Conservation (phyloP, 1,140 invertebrate species). For the Marisa cornuarietis region DNA sequence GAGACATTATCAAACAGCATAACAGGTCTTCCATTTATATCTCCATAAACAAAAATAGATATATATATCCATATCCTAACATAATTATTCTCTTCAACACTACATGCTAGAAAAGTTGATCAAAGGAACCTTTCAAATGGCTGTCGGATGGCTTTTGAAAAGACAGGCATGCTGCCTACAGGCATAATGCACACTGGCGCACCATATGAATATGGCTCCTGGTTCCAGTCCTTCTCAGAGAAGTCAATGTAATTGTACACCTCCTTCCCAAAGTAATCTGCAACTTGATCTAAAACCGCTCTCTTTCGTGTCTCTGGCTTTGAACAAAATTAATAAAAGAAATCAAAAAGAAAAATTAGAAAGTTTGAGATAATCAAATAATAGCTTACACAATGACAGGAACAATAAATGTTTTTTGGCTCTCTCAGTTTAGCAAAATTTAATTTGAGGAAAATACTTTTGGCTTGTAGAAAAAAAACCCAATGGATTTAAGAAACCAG, state of each 20-base stretch:
- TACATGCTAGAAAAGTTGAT: too few species aligned
- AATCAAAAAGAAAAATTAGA: too few species aligned
- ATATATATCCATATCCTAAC: too few species aligned
- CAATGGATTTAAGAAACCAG: neutral
- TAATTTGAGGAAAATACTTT: too few species aligned
- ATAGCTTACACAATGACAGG: too few species aligned
- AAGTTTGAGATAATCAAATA: too few species aligned
- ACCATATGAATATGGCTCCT: slow-evolving; percentile 61
- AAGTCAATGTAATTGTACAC: slow-evolving; percentile 59
- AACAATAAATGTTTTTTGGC: neutral
- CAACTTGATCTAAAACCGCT: slow-evolving; percentile 63
- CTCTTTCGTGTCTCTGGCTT: slow-evolving; percentile 45
- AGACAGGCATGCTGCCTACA: slow-evolving; percentile 58
- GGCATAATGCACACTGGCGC: slow-evolving; percentile 57
- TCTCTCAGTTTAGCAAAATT: neutral
- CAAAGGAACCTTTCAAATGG: slow-evolving; percentile 52
- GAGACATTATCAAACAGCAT: too few species aligned
- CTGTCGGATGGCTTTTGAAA: slow-evolving; percentile 50
- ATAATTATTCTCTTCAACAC: too few species aligned
- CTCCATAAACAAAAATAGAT: too few species aligned
- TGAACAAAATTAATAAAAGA: neutral
- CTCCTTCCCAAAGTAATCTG: slow-evolving; percentile 60
- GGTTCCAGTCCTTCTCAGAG: slow-evolving; percentile 63
- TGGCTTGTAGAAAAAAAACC: neutral
- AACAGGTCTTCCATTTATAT: too few species aligned